Evolutionary conservation across 2,797 vertebrate species (phyloP).

Genomic region (Silurus lanzhouensis): DNA sequence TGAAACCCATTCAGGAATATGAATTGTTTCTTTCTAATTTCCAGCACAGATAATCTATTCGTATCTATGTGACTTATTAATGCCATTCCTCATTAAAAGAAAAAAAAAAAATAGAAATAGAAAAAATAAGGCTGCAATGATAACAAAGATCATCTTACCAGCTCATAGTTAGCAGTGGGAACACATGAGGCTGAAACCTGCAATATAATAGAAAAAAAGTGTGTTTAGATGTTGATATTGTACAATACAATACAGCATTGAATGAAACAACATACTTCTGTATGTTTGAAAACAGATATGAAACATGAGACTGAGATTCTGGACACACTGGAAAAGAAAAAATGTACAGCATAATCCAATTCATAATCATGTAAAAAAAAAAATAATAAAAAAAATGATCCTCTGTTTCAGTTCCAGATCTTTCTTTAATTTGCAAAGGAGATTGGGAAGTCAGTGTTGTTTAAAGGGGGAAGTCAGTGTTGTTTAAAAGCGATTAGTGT

Average conservation of each 20-base stretch:
- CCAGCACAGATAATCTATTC: constrained; percentile 37
- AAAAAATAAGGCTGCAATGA: constrained; percentile 1
- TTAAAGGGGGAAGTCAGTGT: constrained; percentile 43
- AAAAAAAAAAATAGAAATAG: not conserved
- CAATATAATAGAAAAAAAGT: constrained; percentile 44
- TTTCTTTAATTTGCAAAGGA: constrained; percentile 12
- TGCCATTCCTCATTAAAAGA: not conserved
- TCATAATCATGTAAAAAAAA: not conserved
- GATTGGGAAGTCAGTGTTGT: constrained; percentile 38
- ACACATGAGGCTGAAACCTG: constrained; percentile 81
- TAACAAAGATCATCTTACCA: constrained; percentile 69
- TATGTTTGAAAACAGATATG: not conserved
- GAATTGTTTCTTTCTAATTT: constrained; percentile 31
- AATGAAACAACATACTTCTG: not conserved
- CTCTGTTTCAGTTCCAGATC: not conserved
- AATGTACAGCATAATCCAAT: too few relatives aligned
- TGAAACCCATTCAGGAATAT: constrained; percentile 48
- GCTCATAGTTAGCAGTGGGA: constrained; percentile 80
- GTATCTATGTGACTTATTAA: constrained; percentile 36
- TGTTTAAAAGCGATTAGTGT: constrained; percentile 46
- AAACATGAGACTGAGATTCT: not conserved
- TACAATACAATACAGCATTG: not conserved
- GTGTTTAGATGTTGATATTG: not conserved
- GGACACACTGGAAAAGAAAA: too few relatives aligned
- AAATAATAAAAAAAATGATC: not conserved